Conservation (phyloP, 2,797 vertebrate genomes). For the Percopsis omiscomaycus region DNA sequence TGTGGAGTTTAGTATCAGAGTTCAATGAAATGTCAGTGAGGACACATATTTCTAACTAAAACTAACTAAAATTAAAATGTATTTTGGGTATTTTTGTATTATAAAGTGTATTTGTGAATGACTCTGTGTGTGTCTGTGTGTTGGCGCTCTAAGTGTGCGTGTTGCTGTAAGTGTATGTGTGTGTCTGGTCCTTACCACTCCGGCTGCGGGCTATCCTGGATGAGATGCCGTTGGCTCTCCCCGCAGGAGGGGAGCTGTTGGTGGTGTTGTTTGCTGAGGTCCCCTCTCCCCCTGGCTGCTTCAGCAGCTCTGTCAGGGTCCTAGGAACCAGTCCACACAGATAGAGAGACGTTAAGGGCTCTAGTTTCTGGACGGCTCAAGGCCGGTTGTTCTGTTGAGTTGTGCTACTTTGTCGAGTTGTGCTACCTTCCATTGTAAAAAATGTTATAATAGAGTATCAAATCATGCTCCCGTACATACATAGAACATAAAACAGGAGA, state of each 20-base stretch:
- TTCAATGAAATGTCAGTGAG: too few relatives aligned
- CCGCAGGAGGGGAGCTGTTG: slow-evolving; percentile 62
- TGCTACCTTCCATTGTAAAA: too few relatives aligned
- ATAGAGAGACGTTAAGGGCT: background rate
- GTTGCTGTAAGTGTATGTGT: background rate
- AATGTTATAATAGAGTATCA: background rate
- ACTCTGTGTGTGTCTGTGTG: slow-evolving; percentile 11
- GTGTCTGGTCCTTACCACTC: slow-evolving; percentile 80
- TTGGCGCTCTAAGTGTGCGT: background rate
- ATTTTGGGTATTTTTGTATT: background rate
- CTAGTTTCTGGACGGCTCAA: too few relatives aligned
- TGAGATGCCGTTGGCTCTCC: slow-evolving; percentile 78
- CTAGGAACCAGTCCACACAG: slow-evolving; percentile 63
- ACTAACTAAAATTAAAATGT: too few relatives aligned
- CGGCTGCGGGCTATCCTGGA: slow-evolving; percentile 78
- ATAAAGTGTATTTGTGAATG: background rate
- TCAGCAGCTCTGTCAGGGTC: slow-evolving; percentile 90
- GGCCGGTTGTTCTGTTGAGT: too few relatives aligned
- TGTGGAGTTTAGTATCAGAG: too few relatives aligned
- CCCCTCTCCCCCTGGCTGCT: slow-evolving; percentile 83
- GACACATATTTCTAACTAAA: too few relatives aligned
- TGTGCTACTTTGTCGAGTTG: too few relatives aligned
- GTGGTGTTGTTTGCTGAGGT: slow-evolving; percentile 67
- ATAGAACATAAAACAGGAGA: slow-evolving; percentile 17
- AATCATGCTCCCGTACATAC: background rate